These are phyloP conservation scores for Erythrocebus patas DNA, from an alignment of 2,113 vertebrate species.

Conservation along the genomic window DNA sequence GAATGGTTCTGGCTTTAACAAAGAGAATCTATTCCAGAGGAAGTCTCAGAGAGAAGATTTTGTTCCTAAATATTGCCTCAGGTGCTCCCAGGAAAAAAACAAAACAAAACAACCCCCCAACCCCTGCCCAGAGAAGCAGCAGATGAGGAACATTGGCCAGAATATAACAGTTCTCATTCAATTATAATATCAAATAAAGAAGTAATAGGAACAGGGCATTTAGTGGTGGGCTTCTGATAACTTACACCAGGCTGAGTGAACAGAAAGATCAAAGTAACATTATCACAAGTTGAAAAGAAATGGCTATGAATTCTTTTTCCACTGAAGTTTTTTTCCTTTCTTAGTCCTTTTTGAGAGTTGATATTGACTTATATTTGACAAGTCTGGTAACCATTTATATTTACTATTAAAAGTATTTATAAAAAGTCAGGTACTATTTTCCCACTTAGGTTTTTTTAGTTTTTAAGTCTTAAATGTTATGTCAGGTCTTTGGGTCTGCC, in stretches of 20 bases:
- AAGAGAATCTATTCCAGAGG: conserved; percentile 43
- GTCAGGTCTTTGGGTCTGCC: neutral
- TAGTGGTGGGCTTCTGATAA: conserved; percentile 17
- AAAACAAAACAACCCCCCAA: neutral
- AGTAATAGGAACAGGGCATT: conserved; percentile 20
- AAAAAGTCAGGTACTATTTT: conserved; percentile 24
- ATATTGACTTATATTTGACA: conserved; percentile 32
- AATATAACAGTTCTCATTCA: conserved; percentile 6
- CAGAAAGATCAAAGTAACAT: neutral
- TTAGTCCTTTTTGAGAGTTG: neutral
- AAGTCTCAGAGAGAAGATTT: conserved; percentile 37
- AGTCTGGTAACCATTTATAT: neutral
- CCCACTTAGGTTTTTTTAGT: neutral
- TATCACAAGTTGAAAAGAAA: conserved; percentile 20
- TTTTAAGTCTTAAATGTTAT: neutral
- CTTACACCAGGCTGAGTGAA: neutral
- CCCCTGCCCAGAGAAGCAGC: neutral
- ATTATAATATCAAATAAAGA: conserved; percentile 58
- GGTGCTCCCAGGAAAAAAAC: neutral
- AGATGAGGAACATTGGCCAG: conserved; percentile 64
- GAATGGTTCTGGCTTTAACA: conserved; percentile 41
- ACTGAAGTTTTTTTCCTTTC: neutral
- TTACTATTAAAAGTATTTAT: conserved; percentile 18
- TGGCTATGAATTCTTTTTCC: neutral
- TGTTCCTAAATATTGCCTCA: conserved; percentile 35